phyloP scores from a whole-genome alignment of 2,113 vertebrate species.

The Nanorana parkeri region DNA sequence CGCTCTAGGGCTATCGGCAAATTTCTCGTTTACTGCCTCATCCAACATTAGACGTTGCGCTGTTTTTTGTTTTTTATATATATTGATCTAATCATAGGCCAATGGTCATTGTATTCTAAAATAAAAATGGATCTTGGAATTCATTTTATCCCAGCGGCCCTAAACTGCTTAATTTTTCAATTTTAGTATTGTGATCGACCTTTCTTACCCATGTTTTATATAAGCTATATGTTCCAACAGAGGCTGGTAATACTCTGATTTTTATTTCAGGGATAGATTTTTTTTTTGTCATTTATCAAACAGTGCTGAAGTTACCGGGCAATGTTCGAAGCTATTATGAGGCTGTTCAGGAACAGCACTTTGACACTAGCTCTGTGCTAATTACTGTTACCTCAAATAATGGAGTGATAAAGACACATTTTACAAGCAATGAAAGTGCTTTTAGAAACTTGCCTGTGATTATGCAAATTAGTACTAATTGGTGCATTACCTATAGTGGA shows the following conservation, averaged over 20 bases:
- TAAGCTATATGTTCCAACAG: slow-evolving; percentile 8
- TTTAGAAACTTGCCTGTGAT: slow-evolving; percentile 25
- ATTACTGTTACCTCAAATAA: slow-evolving; percentile 21
- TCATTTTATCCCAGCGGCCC: slow-evolving; percentile 38
- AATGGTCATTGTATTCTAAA: slow-evolving; percentile 33
- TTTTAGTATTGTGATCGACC: slow-evolving; percentile 35
- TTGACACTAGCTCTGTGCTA: slow-evolving; percentile 28
- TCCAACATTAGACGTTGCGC: slow-evolving; percentile 31
- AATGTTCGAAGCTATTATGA: background rate
- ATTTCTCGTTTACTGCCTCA: slow-evolving; percentile 38
- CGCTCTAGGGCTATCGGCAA: slow-evolving; percentile 32
- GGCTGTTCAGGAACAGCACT: slow-evolving; percentile 5
- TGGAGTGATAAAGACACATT: slow-evolving; percentile 33
- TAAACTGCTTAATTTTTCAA: slow-evolving; percentile 44
- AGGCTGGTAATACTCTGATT: slow-evolving; percentile 3
- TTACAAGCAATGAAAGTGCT: slow-evolving; percentile 41
- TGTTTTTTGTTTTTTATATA: slow-evolving; percentile 40
- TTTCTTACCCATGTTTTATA: slow-evolving; percentile 24
- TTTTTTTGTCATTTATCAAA: slow-evolving; percentile 33
- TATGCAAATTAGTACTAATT: slow-evolving; percentile 35
- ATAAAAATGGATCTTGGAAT: slow-evolving; percentile 46
- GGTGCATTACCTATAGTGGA: slow-evolving; percentile 23
- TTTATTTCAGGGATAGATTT: slow-evolving; percentile 6
- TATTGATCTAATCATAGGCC: slow-evolving; percentile 47
- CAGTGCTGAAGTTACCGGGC: background rate